phyloP scores from a whole-genome alignment of 2,888 invertebrate genomes.

The Phyllotreta cruciferae region DNA sequence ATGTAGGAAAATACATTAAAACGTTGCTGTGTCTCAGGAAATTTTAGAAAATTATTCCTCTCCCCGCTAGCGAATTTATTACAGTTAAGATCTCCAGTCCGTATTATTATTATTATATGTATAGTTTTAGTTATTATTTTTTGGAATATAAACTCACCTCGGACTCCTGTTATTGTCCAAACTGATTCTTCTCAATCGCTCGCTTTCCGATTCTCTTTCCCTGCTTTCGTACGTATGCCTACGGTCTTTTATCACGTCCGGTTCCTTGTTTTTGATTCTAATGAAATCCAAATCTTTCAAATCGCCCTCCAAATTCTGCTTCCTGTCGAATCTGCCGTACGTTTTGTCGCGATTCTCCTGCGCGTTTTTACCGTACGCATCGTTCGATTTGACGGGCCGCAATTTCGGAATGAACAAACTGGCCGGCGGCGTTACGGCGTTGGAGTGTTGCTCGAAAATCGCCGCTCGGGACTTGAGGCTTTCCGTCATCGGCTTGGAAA shows the following conservation, averaged over 20 bases:
- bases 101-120: not conserved
- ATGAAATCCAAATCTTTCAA: constrained; percentile 47
- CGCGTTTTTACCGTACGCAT: constrained; percentile 37
- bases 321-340: constrained; percentile 33
- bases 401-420: constrained; percentile 34
- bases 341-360: constrained; percentile 34
- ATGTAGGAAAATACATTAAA: no score
- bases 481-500: constrained; percentile 38
- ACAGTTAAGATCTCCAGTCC: no score
- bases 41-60: no score
- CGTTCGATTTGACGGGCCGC: constrained; percentile 38
- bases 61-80: no score
- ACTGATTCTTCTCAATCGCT: constrained; percentile 54
- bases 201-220: constrained; percentile 52
- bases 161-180: constrained; percentile 55
- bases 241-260: constrained; percentile 45
- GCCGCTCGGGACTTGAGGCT: constrained; percentile 52
- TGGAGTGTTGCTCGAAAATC: constrained; percentile 50
- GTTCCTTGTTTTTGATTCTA: constrained; percentile 44
- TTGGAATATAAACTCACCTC: constrained; percentile 49
- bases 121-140: not conserved
- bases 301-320: constrained; percentile 40
- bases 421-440: constrained; percentile 40
- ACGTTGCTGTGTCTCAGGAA: no score
- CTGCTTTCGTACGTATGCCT: constrained; percentile 54